Conservation (phyloP, 2,797 vertebrate genomes). For the Emys orbicularis region DNA sequence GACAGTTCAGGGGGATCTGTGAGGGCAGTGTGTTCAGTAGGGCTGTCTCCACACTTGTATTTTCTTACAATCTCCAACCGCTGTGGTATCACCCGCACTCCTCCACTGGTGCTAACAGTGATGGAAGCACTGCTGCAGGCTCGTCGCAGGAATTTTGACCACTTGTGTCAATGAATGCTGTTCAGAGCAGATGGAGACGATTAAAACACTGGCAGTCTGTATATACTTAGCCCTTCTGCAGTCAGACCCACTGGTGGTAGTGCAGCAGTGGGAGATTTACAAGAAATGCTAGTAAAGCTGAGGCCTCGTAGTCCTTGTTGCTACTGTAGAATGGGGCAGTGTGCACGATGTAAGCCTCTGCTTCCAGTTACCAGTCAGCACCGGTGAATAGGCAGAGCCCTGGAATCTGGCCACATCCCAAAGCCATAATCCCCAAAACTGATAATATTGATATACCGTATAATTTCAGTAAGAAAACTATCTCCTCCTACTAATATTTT, state of each 20-base stretch:
- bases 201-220: neutral
- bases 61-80: neutral
- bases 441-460: constrained; percentile 39
- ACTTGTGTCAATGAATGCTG: neutral
- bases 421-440: neutral
- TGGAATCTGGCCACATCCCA: neutral
- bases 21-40: neutral
- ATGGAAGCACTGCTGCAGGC: neutral
- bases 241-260: neutral
- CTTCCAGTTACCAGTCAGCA: neutral
- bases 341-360: neutral
- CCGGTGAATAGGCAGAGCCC: neutral
- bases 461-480: constrained; percentile 19
- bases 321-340: neutral
- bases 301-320: neutral
- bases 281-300: neutral
- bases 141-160: neutral
- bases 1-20: neutral
- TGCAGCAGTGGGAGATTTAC: neutral
- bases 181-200: neutral
- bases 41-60: neutral
- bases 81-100: neutral
- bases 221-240: neutral
- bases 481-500: constrained; percentile 51
- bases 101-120: neutral